Conservation (phyloP, 2,113 vertebrate genomes). For the Tapirus terrestris region DNA sequence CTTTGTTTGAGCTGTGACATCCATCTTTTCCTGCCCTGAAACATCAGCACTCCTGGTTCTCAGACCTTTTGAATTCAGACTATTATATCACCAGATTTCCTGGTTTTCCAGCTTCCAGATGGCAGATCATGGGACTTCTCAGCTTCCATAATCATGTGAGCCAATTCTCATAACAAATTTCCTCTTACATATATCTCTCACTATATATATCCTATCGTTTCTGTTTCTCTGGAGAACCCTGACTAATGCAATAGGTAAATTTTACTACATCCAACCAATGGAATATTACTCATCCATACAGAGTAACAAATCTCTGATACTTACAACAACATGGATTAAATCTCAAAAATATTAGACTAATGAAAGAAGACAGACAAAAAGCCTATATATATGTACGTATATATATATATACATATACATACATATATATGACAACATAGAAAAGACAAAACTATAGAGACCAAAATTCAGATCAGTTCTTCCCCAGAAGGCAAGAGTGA, state of each 20-base stretch:
- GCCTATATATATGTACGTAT: not conserved
- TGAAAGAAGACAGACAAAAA: not conserved
- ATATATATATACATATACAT: not conserved
- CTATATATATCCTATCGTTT: not conserved
- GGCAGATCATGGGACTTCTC: not conserved
- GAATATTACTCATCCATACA: not conserved
- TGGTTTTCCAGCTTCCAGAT: not conserved
- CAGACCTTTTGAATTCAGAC: not conserved
- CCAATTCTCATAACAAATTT: not conserved
- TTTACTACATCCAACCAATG: not conserved
- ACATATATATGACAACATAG: not conserved
- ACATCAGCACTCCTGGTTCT: not conserved
- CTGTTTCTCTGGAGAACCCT: not conserved
- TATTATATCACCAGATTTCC: not conserved
- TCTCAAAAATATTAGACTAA: not conserved
- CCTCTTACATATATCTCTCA: no score
- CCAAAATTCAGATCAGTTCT: not conserved
- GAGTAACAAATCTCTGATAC: not conserved
- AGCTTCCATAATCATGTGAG: not conserved
- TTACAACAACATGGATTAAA: not conserved
- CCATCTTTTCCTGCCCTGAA: not conserved
- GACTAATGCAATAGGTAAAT: not conserved
- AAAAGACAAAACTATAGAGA: not conserved
- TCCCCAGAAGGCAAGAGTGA: not conserved
- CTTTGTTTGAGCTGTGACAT: not conserved